Evolutionary conservation across 37 sponge, comb jelly and placozoan species (phyloP).

Genomic region (Ephydatia muelleri): DNA sequence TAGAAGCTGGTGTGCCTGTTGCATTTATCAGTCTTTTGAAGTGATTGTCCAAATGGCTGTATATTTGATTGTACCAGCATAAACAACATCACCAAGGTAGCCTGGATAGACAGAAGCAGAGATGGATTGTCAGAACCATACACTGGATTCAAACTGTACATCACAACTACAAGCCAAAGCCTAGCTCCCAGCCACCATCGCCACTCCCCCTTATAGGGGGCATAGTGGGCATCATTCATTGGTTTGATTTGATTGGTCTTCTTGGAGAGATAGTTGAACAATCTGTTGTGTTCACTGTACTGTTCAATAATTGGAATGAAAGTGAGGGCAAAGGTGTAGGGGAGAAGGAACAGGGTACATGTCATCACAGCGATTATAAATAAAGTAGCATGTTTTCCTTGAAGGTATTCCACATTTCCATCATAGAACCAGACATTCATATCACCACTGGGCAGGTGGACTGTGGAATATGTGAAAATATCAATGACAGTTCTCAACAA

Average conservation of each 20-base stretch:
- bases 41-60: too few species aligned
- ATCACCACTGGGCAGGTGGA: not conserved
- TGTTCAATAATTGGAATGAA: not conserved
- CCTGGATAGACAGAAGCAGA: not conserved
- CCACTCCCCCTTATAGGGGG: constrained; percentile 24
- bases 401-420: constrained; percentile 5
- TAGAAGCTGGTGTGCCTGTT: too few species aligned
- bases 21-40: too few species aligned
- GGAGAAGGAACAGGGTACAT: not conserved
- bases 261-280: not conserved
- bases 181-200: constrained; percentile 25
- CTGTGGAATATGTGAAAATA: not conserved
- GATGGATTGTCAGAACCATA: not conserved
- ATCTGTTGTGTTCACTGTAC: not conserved
- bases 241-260: not conserved
- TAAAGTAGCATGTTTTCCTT: not conserved
- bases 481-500: constrained; percentile 3
- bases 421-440: constrained; percentile 8
- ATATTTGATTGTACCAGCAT: too few species aligned
- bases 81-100: too few species aligned
- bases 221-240: constrained; percentile 10
- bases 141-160: not conserved
- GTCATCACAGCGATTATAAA: not conserved
- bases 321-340: constrained; percentile 13
- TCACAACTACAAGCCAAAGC: constrained; percentile 3